Conservation (phyloP, 2,113 vertebrate species). For the Salvator merianae region DNA sequence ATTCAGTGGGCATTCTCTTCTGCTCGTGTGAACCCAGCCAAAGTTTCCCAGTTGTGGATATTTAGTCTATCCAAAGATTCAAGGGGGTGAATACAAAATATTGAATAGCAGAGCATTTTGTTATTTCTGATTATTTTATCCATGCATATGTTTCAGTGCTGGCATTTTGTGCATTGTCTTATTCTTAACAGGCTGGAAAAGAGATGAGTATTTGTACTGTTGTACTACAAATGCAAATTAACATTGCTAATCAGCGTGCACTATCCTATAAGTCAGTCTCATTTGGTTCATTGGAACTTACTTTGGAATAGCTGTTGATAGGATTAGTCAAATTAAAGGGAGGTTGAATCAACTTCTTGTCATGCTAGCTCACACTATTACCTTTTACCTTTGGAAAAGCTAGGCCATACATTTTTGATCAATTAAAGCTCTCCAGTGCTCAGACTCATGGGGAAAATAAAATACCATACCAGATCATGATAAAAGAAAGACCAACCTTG, state of each 20-base stretch:
- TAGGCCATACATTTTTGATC: neutral
- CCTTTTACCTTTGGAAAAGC: neutral
- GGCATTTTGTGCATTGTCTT: neutral
- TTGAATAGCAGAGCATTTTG: neutral
- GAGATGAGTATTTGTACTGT: neutral
- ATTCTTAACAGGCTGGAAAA: neutral
- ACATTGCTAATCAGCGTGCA: neutral
- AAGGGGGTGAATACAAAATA: neutral
- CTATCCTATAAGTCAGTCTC: neutral
- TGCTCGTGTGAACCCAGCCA: too few relatives aligned
- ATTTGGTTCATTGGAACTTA: neutral
- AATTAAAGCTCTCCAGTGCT: neutral
- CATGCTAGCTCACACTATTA: neutral
- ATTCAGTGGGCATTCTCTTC: too few relatives aligned
- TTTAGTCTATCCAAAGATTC: neutral
- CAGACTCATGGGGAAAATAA: neutral
- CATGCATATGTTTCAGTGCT: neutral
- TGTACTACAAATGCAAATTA: neutral
- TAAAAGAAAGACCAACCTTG: conserved; percentile 5
- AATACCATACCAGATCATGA: conserved; percentile 13
- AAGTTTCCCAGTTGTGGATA: too few relatives aligned
- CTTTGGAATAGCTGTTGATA: too few relatives aligned
- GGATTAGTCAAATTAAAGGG: neutral
- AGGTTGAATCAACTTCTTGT: neutral
- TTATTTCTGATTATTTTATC: neutral